Evolutionary conservation across 2,797 vertebrate species (phyloP).

Genomic region (Clarias fuscus): DNA sequence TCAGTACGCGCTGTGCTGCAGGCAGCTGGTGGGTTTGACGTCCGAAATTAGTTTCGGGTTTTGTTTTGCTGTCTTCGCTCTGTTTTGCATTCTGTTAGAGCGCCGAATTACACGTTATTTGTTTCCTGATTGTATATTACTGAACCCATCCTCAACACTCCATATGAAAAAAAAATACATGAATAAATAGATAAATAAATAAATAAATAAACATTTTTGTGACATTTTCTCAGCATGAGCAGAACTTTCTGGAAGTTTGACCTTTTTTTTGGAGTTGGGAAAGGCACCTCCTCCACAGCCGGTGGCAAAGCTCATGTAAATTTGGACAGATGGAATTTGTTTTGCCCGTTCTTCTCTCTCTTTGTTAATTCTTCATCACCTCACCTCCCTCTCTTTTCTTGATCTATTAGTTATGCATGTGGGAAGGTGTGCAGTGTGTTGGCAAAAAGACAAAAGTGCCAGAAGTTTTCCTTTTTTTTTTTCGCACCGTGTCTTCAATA

Average conservation of each 20-base stretch:
- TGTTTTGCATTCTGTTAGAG: slow-evolving; percentile 30
- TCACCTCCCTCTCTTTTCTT: slow-evolving; percentile 44
- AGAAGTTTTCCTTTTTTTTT: slow-evolving; percentile 50
- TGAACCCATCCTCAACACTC: background rate
- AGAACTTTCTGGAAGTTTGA: slow-evolving; percentile 54
- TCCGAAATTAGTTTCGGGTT: slow-evolving; percentile 44
- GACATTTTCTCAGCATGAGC: slow-evolving; percentile 26
- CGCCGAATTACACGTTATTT: slow-evolving; percentile 38
- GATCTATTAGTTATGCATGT: slow-evolving; percentile 57
- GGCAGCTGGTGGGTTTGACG: slow-evolving; percentile 56
- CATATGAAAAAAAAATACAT: background rate
- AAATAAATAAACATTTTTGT: slow-evolving; percentile 8
- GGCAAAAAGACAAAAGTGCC: slow-evolving; percentile 58
- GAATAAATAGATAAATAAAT: background rate
- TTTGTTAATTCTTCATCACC: slow-evolving; percentile 41
- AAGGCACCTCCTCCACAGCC: slow-evolving; percentile 56
- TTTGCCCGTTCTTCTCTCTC: slow-evolving; percentile 39
- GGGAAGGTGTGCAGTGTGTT: slow-evolving; percentile 37
- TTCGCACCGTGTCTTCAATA: slow-evolving; percentile 41
- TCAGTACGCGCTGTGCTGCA: slow-evolving; percentile 34
- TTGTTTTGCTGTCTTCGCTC: slow-evolving; percentile 40
- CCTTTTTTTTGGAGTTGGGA: slow-evolving; percentile 54
- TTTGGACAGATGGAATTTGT: slow-evolving; percentile 60
- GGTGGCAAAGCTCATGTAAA: slow-evolving; percentile 54
- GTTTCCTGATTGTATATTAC: slow-evolving; percentile 14